Evolutionary conservation across 2,888 invertebrate genomes (phyloP), one percentile per base, ranked within the genome.

Genomic region (Apamea anceps): DNA sequence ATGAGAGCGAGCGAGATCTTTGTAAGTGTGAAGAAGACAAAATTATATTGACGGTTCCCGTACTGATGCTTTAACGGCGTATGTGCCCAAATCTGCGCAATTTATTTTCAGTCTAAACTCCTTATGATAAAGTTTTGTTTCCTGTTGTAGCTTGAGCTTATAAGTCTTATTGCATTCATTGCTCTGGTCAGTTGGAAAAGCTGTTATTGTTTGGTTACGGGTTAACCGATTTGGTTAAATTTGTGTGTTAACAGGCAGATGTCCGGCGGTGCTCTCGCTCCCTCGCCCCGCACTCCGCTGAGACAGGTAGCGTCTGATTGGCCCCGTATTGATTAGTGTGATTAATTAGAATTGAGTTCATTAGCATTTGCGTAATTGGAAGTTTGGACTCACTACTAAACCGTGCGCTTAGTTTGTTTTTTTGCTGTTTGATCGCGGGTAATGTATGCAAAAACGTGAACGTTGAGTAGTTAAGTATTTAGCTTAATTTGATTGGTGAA

Each of bases 141-240:
- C 8, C 60, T 28, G 57, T 84, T 12, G 12, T 15, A 32, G 0
- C 5, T 5, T 28, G 25, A 65, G 48, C 76, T 74, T 84, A 86
- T 92, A 87, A 70, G 89, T 78, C 85, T 77, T 54, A 85, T 82
- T 84, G 78, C 81, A 80, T 84, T 87, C 85, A 80, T 81, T 78
- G 85, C 85, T 90, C 92, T 94, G 96, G 96, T 96, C 96, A 96
- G 94, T 95, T 95, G 95, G 95, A 94, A 95, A 95, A 96, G 96
- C 96, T 96, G 96, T 96, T 96, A 96, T 97, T 97, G 96, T 97
- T 97, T 96, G 96, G 96, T 95, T 96, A 95, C 93, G 94, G 96
- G 96, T 96, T 96, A 96, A 97, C 96, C 96, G 95, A 96, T 96
- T 96, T 96, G 96, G 96, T 96, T 96, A 96, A 95, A 96, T 96